These are phyloP conservation scores for Hirundichthys speculiger DNA, from an alignment of 2,113 vertebrate species.

Conservation along the genomic window DNA sequence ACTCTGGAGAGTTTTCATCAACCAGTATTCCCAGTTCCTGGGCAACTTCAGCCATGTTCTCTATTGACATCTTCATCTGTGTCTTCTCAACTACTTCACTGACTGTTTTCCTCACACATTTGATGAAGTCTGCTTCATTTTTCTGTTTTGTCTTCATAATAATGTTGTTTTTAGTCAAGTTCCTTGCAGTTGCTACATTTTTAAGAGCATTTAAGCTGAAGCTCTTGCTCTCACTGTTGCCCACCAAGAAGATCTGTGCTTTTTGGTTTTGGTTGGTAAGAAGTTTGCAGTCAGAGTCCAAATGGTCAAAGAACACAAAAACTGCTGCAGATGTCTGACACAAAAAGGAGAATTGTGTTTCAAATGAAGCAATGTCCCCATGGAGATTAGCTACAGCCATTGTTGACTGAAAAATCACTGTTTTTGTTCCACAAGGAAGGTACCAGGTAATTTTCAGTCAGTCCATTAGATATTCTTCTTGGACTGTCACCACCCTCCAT, in stretches of 20 bases:
- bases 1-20: slow-evolving; percentile 66
- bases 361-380: slow-evolving; percentile 73
- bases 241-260: slow-evolving; percentile 60
- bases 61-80: slow-evolving; percentile 20
- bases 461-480: slow-evolving; percentile 78
- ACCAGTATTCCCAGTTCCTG: slow-evolving; percentile 60
- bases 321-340: slow-evolving; percentile 78
- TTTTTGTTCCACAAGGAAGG: slow-evolving; percentile 74
- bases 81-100: slow-evolving; percentile 17
- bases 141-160: slow-evolving; percentile 49
- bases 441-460: slow-evolving; percentile 83
- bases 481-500: slow-evolving; percentile 63
- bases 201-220: slow-evolving; percentile 17
- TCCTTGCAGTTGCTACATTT: slow-evolving; percentile 19
- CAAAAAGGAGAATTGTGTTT: slow-evolving; percentile 79
- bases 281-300: slow-evolving; percentile 54
- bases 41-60: slow-evolving; percentile 52
- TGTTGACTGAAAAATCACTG: slow-evolving; percentile 69
- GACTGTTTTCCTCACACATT: slow-evolving; percentile 27
- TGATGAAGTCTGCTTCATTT: slow-evolving; percentile 68
- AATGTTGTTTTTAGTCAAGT: slow-evolving; percentile 41
- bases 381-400: slow-evolving; percentile 77
- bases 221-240: slow-evolving; percentile 35
- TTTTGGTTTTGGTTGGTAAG: slow-evolving; percentile 58
- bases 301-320: slow-evolving; percentile 79